These are phyloP conservation scores for Oligia strigilis DNA, from an alignment of 2,888 invertebrate genomes.

Conservation along the genomic window DNA sequence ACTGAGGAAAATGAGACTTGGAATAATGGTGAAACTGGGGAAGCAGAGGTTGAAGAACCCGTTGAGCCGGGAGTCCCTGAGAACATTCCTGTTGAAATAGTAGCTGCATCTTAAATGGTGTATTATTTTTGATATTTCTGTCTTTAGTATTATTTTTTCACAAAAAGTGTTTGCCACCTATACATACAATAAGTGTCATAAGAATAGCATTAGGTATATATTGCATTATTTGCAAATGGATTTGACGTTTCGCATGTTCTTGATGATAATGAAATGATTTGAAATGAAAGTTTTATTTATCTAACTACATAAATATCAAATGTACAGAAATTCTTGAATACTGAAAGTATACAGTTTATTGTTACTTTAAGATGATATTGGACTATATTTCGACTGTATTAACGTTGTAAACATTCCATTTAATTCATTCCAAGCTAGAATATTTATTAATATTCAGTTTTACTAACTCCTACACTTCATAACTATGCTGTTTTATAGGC, in stretches of 20 bases:
- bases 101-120: slow-evolving; percentile 82
- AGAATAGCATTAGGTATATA: slow-evolving; percentile 31
- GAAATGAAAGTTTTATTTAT: not conserved
- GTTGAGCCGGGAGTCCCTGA: slow-evolving; percentile 72
- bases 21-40: slow-evolving; percentile 58
- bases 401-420: slow-evolving; percentile 61
- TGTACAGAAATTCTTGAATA: slow-evolving; percentile 29
- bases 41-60: slow-evolving; percentile 55
- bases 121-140: slow-evolving; percentile 27
- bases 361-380: slow-evolving; percentile 9
- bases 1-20: slow-evolving; percentile 60
- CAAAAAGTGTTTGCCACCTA: slow-evolving; percentile 29
- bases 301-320: not conserved
- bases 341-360: slow-evolving; percentile 2
- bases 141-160: slow-evolving; percentile 40
- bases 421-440: slow-evolving; percentile 58
- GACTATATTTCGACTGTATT: slow-evolving; percentile 33
- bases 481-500: slow-evolving; percentile 15
- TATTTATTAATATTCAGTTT: slow-evolving; percentile 31
- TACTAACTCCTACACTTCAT: slow-evolving; percentile 16
- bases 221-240: slow-evolving; percentile 39
- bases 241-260: slow-evolving; percentile 21
- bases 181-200: slow-evolving; percentile 26
- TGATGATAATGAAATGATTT: slow-evolving; percentile 2
- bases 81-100: slow-evolving; percentile 83